Evolutionary conservation across 1,140 invertebrate genomes (phyloP), one percentile per base, ranked within the genome.

Genomic region (Magallana angulata): DNA sequence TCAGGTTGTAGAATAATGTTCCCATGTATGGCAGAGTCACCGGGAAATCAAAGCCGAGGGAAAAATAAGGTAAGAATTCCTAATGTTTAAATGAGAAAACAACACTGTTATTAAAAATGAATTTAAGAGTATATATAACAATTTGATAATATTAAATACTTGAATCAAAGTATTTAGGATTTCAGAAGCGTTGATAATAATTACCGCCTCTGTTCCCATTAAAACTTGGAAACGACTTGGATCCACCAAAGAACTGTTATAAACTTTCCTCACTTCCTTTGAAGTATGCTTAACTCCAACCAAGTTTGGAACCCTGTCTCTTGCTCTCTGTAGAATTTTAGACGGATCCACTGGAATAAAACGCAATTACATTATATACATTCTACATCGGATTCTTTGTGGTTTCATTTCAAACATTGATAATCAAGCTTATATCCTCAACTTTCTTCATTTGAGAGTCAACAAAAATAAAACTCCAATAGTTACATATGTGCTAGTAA

Each of bases 281-380:
- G 90, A 91, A 9, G 91, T 91, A 88, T 92, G 93, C 88, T 95
- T 97, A 12, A 97, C 95, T 2, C 97, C 97, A 76, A 95, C 96
- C 89, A 98, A 97, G 36, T 96, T 97, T 1, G 97, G 96, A 85
- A 98, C 96, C 82, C 95, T 92, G 0, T 94, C 93, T 9, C 95
- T 95, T 8, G 96, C 96, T 36, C 95, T 95, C 48, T 95, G 94
- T 8, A 97, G 95, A 86, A 98, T 96, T 82, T 96, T 94, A 76
- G 96, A 96, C 96, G 97, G 97, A 88, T 97, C 95, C 85, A 98
- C 97, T 98, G 92, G 3, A 91, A 89, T 85, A 14, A 88, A 24
- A 57, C 11, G 85, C 36, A 16, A 87, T 48, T 2, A 5, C 36
- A 48, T 5, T 5, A 48, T 48, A 3, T 4, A 48, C 36, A 48